Evolutionary conservation across 1,140 invertebrate genomes (phyloP), one percentile per base, ranked within the genome.

Genomic region (Solenopsis fugax): DNA sequence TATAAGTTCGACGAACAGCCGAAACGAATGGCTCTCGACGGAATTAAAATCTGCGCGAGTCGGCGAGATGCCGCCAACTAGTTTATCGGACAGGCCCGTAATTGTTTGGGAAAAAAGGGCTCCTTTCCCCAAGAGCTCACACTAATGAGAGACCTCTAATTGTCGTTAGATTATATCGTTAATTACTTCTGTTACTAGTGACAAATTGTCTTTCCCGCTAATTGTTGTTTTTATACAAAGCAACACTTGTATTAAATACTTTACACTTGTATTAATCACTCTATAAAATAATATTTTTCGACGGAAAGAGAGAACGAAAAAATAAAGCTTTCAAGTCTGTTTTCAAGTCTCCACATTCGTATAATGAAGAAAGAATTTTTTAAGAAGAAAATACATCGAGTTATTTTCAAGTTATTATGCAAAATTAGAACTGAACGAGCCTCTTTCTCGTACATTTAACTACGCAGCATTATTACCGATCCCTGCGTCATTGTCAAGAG

Each of bases 101-200:
- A 34, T 73, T 58, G 54, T 73, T 72, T 58, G 18, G 18, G 4
- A 41, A 60, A 45, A 82, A 73, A 60, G 4, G 4, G 4, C 13
- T 41, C 41, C 7, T 41, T 21, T 62, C n/a, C 62, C 41, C 65
- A 73, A 72, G 54, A 37, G 67, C 69, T 60, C 1, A 1, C n/a
- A 48, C 54, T 84, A 84, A 84, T 21, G 64, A 75, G 80, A 48
- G 29, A 54, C 9, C 21, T 29, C 24, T 84, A 73, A 73, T 81
- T 56, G 37, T 58, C 65, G 21, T 54, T 29, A 71, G 65, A 71
- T 41, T 41, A 41, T 81, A 58, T 56, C 52, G 21, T 81, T 81
- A 81, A 81, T 82, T 82, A 73, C 41, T 4, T 73, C 37, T n/a
- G 5, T 18, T 84, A 56, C n/a, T 13, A n/a, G 4, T 50, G 24